Evolutionary conservation across 1,140 invertebrate species (phyloP), one percentile per base, ranked within the genome.

Genomic region (Eueides isabella): DNA sequence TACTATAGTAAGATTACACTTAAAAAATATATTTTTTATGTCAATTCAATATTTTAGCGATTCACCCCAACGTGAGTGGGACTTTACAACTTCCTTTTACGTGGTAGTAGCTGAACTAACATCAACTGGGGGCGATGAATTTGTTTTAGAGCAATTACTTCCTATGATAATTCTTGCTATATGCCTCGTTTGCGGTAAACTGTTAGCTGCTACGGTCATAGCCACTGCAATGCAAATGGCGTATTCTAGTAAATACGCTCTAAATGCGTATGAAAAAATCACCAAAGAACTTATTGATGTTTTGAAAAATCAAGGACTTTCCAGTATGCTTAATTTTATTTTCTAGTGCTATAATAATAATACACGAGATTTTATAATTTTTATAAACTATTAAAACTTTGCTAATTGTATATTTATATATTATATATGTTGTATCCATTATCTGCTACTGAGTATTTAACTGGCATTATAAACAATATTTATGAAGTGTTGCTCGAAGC

Each of bases 261-360:
- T 93, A 62, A 87, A 84, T 5, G 77, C 72, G n/a, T 94, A 94
- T 35, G 91, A 93, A 73, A 87, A 79, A 30, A 74, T 75, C 11
- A 91, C 87, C 0, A 77, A 66, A 5, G 85, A 93, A 67, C 81
- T 94, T 0, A 85, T 91, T 63, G 86, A 92, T 71, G 79, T 90
- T 65, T 66, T 94, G 26, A 87, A 87, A 67, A 93, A 92, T 75
- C 90, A 92, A 72, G 90, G 91, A 55, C 72, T 93, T 5, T 93
- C 92, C 12, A 77, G 91, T 91, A 80, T 82, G 77, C 3, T 48
- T 48, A 7, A 23, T 48, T 23, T 48, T 23, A 5, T 48, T 48
- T 48, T 48, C 5, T 6, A 16, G 6, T 19, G 31, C 31, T 31
- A 31, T 31, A 31, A 31, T 31, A 31, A 31, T 31, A 31, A 31